These are phyloP conservation scores for Gymnocypris eckloni DNA, from an alignment of 2,797 vertebrate species.

Conservation along the genomic window DNA sequence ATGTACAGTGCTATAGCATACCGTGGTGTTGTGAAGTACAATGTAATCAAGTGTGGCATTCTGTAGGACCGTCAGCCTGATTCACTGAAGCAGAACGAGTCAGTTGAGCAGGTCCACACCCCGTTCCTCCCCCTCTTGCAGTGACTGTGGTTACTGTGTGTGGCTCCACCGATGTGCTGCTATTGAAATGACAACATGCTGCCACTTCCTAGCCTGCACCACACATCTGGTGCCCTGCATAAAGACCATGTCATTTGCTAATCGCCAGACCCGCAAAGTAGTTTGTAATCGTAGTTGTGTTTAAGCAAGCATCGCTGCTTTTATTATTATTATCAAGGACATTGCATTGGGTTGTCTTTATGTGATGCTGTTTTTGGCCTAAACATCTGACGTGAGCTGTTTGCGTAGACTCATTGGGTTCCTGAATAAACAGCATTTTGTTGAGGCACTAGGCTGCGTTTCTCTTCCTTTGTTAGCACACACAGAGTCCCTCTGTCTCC, in stretches of 20 bases:
- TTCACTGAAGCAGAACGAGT: constrained; percentile 30
- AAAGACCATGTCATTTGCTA: constrained; percentile 16
- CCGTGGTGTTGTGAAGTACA: neutral
- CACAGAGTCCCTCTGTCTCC: constrained; percentile 63
- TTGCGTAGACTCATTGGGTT: constrained; percentile 56
- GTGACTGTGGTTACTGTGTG: constrained; percentile 38
- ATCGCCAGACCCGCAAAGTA: neutral
- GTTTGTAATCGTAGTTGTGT: neutral
- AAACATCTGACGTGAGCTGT: constrained; percentile 63
- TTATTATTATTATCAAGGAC: neutral
- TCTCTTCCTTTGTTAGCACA: constrained; percentile 62
- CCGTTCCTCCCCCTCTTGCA: constrained; percentile 23
- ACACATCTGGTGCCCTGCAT: constrained; percentile 42
- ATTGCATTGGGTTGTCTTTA: constrained; percentile 10
- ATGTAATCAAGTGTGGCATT: neutral
- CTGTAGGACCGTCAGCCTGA: neutral
- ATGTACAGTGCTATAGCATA: neutral
- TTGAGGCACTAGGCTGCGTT: constrained; percentile 62
- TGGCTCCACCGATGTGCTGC: constrained; percentile 39
- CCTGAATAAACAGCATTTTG: constrained; percentile 66
- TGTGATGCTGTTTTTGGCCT: constrained; percentile 50
- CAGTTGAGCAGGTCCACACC: constrained; percentile 26
- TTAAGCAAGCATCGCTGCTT: neutral
- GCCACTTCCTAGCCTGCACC: constrained; percentile 45
- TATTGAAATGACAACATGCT: constrained; percentile 45